Conservation (phyloP, 1,140 invertebrate genomes). For the Zophobas atratus region DNA sequence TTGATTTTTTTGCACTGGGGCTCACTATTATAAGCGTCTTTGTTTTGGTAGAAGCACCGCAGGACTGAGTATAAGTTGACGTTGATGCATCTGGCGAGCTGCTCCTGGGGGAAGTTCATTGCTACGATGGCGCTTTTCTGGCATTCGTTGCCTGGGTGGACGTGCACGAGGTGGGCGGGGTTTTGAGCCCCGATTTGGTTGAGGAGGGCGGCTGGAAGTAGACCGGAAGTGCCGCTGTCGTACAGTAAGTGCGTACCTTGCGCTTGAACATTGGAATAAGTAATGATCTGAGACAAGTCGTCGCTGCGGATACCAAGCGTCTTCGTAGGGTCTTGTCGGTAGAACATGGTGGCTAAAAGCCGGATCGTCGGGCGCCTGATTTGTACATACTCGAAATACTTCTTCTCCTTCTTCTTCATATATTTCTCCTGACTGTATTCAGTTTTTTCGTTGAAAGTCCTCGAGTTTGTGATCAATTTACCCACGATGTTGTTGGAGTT, state of each 20-base stretch:
- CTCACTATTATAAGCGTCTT: constrained; percentile 57
- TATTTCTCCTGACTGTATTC: constrained; percentile 96
- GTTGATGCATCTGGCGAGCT: constrained; percentile 76
- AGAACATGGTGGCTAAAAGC: constrained; percentile 85
- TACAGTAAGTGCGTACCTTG: constrained; percentile 86
- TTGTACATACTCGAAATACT: constrained; percentile 87
- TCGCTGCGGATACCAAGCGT: constrained; percentile 88
- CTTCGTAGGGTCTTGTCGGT: constrained; percentile 81
- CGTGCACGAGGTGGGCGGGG: constrained; percentile 78
- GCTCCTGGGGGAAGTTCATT: constrained; percentile 82
- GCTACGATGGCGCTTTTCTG: constrained; percentile 84
- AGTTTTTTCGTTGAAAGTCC: constrained; percentile 89
- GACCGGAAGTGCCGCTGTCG: constrained; percentile 88
- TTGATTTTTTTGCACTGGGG: constrained; percentile 57
- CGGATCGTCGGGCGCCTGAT: constrained; percentile 83
- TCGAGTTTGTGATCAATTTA: constrained; percentile 90
- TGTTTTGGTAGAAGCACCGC: constrained; percentile 75
- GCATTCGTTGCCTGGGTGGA: constrained; percentile 85
- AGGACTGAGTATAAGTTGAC: constrained; percentile 83
- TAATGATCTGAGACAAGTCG: constrained; percentile 89
- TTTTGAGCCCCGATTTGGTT: constrained; percentile 79
- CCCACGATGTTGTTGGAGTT: constrained; percentile 89
- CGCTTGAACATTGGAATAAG: constrained; percentile 84
- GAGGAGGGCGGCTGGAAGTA: constrained; percentile 87
- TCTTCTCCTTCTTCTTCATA: constrained; percentile 93